phyloP scores from a whole-genome alignment of 2,888 invertebrate genomes.

The Drosophila mimica region DNA sequence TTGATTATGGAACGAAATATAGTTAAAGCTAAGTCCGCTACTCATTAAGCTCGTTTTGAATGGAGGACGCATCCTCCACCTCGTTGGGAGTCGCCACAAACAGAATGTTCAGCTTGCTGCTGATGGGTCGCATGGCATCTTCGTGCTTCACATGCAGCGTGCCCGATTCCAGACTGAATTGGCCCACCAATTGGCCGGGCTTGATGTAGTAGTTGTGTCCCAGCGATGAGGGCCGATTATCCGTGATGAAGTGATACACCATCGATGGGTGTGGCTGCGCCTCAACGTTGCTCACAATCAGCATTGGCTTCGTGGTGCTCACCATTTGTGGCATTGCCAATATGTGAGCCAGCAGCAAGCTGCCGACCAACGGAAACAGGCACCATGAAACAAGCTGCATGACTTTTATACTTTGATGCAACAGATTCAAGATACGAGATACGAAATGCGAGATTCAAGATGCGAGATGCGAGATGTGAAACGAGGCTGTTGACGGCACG shows the following conservation, averaged over 20 bases:
- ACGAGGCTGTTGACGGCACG: constrained; percentile 4
- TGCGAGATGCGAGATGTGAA: neutral
- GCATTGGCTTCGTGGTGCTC: constrained; percentile 36
- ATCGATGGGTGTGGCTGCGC: constrained; percentile 40
- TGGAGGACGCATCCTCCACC: constrained; percentile 7
- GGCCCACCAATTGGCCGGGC: constrained; percentile 75
- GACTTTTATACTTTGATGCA: constrained; percentile 11
- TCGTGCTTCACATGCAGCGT: constrained; percentile 57
- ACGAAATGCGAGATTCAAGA: neutral
- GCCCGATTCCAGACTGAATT: constrained; percentile 61
- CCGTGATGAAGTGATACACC: constrained; percentile 71
- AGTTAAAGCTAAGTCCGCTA: constrained; percentile 5
- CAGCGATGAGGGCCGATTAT: constrained; percentile 69
- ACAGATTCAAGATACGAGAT: constrained; percentile 1
- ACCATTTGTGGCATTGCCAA: constrained; percentile 13
- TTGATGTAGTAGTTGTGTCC: constrained; percentile 80
- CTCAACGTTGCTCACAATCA: constrained; percentile 33
- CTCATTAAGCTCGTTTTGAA: constrained; percentile 10
- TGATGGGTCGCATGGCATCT: constrained; percentile 50
- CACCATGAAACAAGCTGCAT: constrained; percentile 35
- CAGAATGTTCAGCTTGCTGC: constrained; percentile 75
- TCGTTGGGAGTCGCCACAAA: constrained; percentile 61
- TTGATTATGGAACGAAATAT: constrained; percentile 13
- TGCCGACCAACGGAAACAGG: constrained; percentile 24
- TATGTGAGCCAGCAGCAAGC: constrained; percentile 15